phyloP scores from a whole-genome alignment of 2,888 invertebrate genomes.

The Psylliodes chrysocephalus region DNA sequence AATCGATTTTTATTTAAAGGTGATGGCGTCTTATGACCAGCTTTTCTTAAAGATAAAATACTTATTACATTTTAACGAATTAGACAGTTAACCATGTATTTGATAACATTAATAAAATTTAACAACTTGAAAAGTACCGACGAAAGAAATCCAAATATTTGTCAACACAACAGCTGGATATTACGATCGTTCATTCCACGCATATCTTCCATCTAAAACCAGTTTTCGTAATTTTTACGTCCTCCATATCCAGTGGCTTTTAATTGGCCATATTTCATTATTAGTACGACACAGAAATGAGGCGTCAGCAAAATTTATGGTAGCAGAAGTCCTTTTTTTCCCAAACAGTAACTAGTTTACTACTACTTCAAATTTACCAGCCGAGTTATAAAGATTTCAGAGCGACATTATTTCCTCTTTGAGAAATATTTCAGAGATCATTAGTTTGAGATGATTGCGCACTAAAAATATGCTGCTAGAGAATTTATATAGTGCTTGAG shows the following conservation, averaged over 20 bases:
- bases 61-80: no score
- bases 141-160: no score
- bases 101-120: no score
- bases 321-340: slow-evolving; percentile 41
- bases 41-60: no score
- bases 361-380: slow-evolving; percentile 32
- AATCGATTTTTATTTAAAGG: no score
- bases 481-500: no score
- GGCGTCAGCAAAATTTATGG: slow-evolving; percentile 38
- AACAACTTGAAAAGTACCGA: no score
- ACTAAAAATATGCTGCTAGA: background rate
- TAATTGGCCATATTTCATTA: slow-evolving; percentile 53
- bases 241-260: slow-evolving; percentile 24
- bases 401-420: slow-evolving; percentile 19
- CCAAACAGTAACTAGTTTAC: slow-evolving; percentile 28
- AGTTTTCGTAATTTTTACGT: slow-evolving; percentile 1
- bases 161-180: no score
- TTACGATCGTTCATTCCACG: no score
- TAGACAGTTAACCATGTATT: no score
- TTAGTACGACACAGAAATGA: slow-evolving; percentile 49
- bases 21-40: no score
- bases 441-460: slow-evolving; percentile 16
- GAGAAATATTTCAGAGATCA: slow-evolving; percentile 20
- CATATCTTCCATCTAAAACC: background rate
- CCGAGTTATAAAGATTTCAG: slow-evolving; percentile 32